These are phyloP conservation scores for Napeogenes inachia DNA, from an alignment of 2,888 invertebrate genomes.

Conservation along the genomic window DNA sequence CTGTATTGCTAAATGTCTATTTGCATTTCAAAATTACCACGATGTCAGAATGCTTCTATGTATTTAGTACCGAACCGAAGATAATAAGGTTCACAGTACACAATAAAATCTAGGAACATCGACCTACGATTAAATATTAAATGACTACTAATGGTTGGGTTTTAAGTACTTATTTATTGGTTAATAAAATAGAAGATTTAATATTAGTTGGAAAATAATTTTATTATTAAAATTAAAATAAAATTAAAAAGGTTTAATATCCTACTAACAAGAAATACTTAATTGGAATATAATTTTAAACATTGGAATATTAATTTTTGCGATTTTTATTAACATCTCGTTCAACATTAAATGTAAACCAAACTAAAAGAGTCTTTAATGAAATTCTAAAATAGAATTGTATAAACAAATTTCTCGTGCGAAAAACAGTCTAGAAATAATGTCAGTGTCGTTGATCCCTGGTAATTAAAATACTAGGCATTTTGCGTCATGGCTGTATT, in stretches of 20 bases:
- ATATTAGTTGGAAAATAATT: too few species aligned
- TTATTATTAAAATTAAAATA: background rate
- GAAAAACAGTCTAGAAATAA: constrained; percentile 14
- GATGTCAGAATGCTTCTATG: constrained; percentile 19
- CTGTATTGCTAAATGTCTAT: constrained; percentile 18
- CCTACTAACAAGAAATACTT: background rate
- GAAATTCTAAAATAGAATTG: background rate
- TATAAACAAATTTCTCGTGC: background rate
- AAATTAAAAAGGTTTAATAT: background rate
- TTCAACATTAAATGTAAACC: background rate
- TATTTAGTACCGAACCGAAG: constrained; percentile 1
- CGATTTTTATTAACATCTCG: background rate
- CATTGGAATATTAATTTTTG: background rate
- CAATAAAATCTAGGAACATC: background rate
- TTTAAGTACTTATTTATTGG: background rate
- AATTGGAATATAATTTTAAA: background rate
- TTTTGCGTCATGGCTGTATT: constrained; percentile 17
- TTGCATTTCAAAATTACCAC: constrained; percentile 24
- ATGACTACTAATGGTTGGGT: background rate
- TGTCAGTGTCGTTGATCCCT: constrained; percentile 19
- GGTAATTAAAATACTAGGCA: constrained; percentile 16
- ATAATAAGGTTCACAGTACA: constrained; percentile 1
- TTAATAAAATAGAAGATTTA: too few species aligned
- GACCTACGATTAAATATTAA: background rate
- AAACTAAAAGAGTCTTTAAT: background rate